phyloP scores from a whole-genome alignment of 1,140 invertebrate species.

The Acromyrmex echinatior region DNA sequence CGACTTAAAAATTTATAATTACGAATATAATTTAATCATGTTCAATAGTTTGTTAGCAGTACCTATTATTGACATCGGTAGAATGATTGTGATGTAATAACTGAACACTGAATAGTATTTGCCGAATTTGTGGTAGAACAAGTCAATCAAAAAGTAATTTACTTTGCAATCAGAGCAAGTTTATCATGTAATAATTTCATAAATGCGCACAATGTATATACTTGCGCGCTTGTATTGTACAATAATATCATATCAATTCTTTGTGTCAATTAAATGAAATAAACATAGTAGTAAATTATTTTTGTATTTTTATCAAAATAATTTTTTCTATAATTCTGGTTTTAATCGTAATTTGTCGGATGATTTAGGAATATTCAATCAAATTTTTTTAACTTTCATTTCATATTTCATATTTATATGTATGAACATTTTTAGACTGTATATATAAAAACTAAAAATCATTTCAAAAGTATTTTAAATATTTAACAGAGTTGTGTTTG shows the following conservation, averaged over 20 bases:
- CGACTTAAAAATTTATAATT: constrained; percentile 1
- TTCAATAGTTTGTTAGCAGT: constrained; percentile 17
- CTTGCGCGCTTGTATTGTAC: background rate
- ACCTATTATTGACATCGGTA: constrained; percentile 35
- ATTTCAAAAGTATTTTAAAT: background rate
- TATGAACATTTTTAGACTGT: too few species aligned
- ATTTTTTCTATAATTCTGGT: too few species aligned
- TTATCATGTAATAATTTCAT: constrained; percentile 42
- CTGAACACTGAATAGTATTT: constrained; percentile 50
- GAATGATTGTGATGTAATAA: constrained; percentile 25
- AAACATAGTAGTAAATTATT: background rate
- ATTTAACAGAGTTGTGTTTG: background rate
- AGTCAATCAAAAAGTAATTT: constrained; percentile 62
- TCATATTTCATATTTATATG: too few species aligned
- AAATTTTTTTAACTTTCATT: too few species aligned
- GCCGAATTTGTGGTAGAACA: constrained; percentile 20
- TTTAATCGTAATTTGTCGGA: too few species aligned
- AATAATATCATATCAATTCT: background rate
- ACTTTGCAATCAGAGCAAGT: constrained; percentile 42
- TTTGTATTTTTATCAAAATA: too few species aligned
- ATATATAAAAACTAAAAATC: too few species aligned
- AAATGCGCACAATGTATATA: constrained; percentile 12
- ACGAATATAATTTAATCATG: constrained; percentile 33
- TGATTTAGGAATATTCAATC: too few species aligned
- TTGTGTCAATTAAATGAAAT: background rate